A percentile compares a stretch with the other conserved stretches of the same genome.
phyloP scores from a whole-genome alignment of 1,140 invertebrate genomes.

The Euwallacea fornicatus region DNA sequence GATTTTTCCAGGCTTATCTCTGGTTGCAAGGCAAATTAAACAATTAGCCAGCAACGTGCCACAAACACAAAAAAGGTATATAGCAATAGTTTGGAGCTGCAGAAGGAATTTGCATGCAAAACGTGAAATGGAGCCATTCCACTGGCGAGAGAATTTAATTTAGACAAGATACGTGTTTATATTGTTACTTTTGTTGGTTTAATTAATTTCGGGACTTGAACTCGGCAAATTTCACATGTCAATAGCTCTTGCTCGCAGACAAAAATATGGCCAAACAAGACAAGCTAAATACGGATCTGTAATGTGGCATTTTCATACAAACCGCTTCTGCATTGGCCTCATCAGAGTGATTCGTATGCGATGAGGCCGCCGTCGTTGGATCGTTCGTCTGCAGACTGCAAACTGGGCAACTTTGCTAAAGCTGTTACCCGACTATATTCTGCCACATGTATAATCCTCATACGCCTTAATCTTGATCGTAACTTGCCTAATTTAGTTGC shows the following conservation, averaged over 20 bases:
- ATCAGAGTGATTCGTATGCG: slow-evolving; percentile 30
- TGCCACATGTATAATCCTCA: slow-evolving; percentile 31
- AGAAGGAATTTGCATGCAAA: slow-evolving; percentile 18
- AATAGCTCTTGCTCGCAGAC: too few relatives aligned
- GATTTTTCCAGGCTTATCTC: too few relatives aligned
- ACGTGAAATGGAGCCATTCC: not conserved
- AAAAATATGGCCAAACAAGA: not conserved
- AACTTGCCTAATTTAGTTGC: slow-evolving; percentile 35
- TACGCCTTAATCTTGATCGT: slow-evolving; percentile 32
- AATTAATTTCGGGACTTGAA: too few relatives aligned
- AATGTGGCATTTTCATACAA: slow-evolving; percentile 18
- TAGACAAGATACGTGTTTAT: not conserved
- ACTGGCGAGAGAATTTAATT: slow-evolving; percentile 22
- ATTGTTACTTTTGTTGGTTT: too few relatives aligned
- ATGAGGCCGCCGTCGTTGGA: slow-evolving; percentile 19
- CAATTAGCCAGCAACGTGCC: not conserved
- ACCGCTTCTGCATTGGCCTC: slow-evolving; percentile 16
- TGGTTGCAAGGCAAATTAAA: not conserved
- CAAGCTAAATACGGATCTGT: slow-evolving; percentile 11
- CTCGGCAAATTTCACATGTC: too few relatives aligned
- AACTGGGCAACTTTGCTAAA: slow-evolving; percentile 29
- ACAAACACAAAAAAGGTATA: too few relatives aligned
- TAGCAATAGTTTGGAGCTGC: not conserved
- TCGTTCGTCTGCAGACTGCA: slow-evolving; percentile 27
- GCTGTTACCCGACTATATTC: slow-evolving; percentile 26